phyloP scores from a whole-genome alignment of 2,797 vertebrate species.

The Microchirus variegatus region DNA sequence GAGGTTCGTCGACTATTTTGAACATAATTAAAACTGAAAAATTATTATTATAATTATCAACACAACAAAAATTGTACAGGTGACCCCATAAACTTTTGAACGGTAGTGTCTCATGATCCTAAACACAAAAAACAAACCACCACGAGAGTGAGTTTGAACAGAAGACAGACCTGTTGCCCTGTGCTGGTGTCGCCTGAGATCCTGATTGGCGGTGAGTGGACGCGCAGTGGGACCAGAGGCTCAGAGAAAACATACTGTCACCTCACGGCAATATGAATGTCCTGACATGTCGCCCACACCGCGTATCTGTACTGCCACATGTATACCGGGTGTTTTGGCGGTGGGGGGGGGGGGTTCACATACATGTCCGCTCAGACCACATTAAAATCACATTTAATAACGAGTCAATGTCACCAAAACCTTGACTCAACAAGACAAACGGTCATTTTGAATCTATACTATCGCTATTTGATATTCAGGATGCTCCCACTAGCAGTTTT shows the following conservation, averaged over 20 bases:
- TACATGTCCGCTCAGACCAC: conserved; percentile 47
- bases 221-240: conserved; percentile 44
- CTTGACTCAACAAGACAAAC: conserved; percentile 53
- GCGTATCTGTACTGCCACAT: conserved; percentile 50
- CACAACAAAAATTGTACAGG: too few species aligned
- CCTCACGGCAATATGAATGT: conserved; percentile 36
- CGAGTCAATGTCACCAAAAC: conserved; percentile 46
- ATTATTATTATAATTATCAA: too few species aligned
- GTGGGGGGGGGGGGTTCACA: conserved; percentile 23
- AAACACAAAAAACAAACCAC: conserved; percentile 14
- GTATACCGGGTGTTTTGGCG: conserved; percentile 37
- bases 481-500: conserved; percentile 47
- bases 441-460: conserved; percentile 35
- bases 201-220: conserved; percentile 57
- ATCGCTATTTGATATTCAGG: conserved; percentile 33
- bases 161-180: conserved; percentile 22
- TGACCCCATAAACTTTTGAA: too few species aligned
- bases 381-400: conserved; percentile 76
- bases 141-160: conserved; percentile 10
- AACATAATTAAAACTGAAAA: too few species aligned
- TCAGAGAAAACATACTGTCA: conserved; percentile 59
- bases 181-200: conserved; percentile 38
- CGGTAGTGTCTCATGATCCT: too few species aligned
- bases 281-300: conserved; percentile 49
- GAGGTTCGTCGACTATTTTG: too few species aligned